These are phyloP conservation scores for Pelusios castaneus DNA, from an alignment of 2,113 vertebrate genomes.

Conservation along the genomic window DNA sequence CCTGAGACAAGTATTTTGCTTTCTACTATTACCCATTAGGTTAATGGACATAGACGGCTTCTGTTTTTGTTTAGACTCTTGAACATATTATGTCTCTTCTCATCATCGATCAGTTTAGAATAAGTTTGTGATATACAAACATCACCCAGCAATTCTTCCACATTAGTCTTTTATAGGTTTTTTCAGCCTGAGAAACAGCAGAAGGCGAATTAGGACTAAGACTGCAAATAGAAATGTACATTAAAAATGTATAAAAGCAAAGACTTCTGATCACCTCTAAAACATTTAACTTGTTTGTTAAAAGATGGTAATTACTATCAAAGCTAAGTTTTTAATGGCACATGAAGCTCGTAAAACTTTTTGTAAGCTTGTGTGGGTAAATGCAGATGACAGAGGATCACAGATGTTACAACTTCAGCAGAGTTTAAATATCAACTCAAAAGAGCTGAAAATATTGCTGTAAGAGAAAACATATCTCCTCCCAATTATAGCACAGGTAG, in stretches of 20 bases:
- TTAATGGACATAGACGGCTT: neutral
- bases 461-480: neutral
- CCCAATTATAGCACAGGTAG: neutral
- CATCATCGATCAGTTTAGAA: conserved; percentile 1
- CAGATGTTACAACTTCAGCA: neutral
- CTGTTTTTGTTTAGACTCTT: neutral
- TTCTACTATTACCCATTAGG: neutral
- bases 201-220: neutral
- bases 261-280: neutral
- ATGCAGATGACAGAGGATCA: neutral
- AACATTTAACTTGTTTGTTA: neutral
- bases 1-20: neutral
- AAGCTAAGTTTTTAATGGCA: neutral
- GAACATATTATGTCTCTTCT: neutral
- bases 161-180: neutral
- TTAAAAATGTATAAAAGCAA: neutral
- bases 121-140: neutral
- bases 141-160: neutral
- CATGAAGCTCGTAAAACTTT: neutral
- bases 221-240: neutral
- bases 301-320: neutral
- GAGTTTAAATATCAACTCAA: neutral
- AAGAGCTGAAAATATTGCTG: neutral
- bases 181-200: fast-evolving
- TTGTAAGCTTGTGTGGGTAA: neutral